These are phyloP conservation scores for Micropoecilia bifurca DNA, from an alignment of 2,797 vertebrate genomes.

Conservation along the genomic window DNA sequence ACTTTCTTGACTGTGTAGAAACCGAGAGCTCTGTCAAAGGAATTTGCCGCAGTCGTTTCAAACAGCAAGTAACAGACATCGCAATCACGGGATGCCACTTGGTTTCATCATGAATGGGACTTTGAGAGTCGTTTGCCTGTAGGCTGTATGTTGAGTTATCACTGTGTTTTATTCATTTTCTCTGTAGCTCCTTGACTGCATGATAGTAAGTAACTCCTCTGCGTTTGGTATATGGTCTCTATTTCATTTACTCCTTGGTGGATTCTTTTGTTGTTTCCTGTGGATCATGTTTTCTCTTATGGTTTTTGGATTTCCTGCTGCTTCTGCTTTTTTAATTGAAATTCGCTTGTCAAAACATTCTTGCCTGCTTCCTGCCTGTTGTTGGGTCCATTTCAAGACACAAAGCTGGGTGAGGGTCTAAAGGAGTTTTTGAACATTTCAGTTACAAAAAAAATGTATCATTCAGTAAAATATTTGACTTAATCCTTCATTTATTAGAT, in stretches of 20 bases:
- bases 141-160: not conserved
- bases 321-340: not conserved
- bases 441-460: not conserved
- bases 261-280: not conserved
- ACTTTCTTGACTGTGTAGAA: not conserved
- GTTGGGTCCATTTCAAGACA: not conserved
- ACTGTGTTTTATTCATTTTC: not conserved
- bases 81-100: not conserved
- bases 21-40: not conserved
- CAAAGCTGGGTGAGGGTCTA: not conserved
- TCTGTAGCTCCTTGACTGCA: not conserved
- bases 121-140: not conserved
- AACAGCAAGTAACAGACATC: not conserved
- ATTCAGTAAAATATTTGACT: not conserved
- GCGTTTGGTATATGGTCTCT: not conserved
- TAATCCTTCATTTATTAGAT: not conserved
- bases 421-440: not conserved
- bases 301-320: not conserved
- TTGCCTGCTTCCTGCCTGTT: not conserved
- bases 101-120: not conserved
- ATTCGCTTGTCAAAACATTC: not conserved
- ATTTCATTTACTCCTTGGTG: not conserved
- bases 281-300: not conserved
- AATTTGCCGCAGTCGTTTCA: not conserved
- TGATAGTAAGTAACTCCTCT: not conserved